Evolutionary conservation across 2,113 vertebrate species (phyloP).

Genomic region (Grammomys surdaster): DNA sequence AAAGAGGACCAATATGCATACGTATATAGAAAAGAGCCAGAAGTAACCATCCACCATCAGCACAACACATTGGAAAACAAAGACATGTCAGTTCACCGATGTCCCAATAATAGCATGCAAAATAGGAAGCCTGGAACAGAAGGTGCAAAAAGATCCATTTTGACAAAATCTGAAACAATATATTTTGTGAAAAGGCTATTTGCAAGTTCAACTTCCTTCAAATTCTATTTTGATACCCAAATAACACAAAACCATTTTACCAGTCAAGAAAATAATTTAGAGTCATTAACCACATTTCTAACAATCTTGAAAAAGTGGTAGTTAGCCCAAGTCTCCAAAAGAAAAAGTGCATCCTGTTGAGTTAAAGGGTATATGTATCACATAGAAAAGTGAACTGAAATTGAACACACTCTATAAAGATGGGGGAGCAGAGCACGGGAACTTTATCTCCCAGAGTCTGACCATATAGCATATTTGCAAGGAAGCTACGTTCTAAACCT

Average conservation of each 20-base stretch:
- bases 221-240: slow-evolving; percentile 44
- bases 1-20: background rate
- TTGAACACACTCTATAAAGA: background rate
- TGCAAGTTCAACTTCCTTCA: slow-evolving; percentile 39
- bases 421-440: background rate
- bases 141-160: slow-evolving; percentile 2
- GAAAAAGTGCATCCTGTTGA: background rate
- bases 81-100: background rate
- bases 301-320: background rate
- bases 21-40: slow-evolving; percentile 28
- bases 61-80: background rate
- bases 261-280: slow-evolving; percentile 44
- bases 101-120: background rate
- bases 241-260: slow-evolving; percentile 9
- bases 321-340: background rate
- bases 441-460: background rate
- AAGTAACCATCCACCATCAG: slow-evolving; percentile 60
- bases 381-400: background rate
- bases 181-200: slow-evolving; percentile 31
- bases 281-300: slow-evolving; percentile 32
- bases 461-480: background rate
- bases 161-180: background rate
- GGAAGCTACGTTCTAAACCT: background rate
- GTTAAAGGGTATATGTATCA: background rate
- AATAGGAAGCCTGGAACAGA: background rate